Conservation (phyloP, 2,113 vertebrate genomes). For the Prochilodus magdalenae region DNA sequence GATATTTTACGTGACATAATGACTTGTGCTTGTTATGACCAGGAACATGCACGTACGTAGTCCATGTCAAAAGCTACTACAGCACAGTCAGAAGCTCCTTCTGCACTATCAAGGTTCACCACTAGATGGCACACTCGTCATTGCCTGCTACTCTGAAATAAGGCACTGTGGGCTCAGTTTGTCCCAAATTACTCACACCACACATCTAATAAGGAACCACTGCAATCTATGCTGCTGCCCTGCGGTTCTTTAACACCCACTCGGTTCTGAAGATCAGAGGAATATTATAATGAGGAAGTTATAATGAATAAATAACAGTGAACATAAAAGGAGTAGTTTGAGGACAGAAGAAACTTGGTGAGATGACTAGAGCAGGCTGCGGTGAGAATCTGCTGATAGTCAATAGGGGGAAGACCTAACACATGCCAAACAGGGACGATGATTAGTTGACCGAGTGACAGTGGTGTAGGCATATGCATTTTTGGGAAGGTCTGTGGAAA, state of each 20-base stretch:
- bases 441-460: no score
- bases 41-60: no score
- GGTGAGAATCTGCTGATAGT: neutral
- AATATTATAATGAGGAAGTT: neutral
- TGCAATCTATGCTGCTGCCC: neutral
- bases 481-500: no score
- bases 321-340: neutral
- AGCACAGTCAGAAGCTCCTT: neutral
- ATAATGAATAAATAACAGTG: no score
- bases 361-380: neutral
- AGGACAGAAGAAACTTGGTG: neutral
- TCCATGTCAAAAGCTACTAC: neutral
- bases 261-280: neutral
- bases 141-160: neutral
- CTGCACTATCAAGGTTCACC: neutral
- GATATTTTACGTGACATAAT: no score
- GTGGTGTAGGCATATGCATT: no score
- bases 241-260: neutral
- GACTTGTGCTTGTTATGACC: no score
- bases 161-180: neutral
- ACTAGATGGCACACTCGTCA: constrained; percentile 6
- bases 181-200: neutral
- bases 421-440: neutral
- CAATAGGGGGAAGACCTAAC: neutral
- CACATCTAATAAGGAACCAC: neutral